These are phyloP conservation scores for Agrotis segetum DNA, from an alignment of 2,888 invertebrate genomes.

Conservation along the genomic window DNA sequence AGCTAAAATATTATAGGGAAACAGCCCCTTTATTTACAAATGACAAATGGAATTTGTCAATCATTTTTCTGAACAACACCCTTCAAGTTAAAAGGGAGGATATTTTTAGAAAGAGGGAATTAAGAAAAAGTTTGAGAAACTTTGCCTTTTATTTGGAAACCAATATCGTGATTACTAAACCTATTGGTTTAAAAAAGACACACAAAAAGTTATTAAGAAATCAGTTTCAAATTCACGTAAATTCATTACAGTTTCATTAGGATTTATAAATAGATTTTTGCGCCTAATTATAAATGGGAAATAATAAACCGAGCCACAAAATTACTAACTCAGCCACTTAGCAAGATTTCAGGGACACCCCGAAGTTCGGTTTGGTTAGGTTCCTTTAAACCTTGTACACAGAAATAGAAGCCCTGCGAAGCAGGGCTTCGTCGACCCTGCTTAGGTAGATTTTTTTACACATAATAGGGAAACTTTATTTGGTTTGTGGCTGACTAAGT, in stretches of 20 bases:
- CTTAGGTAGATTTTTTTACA: too few relatives aligned
- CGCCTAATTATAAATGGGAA: conserved; percentile 39
- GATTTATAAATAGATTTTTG: conserved; percentile 11
- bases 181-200: not conserved
- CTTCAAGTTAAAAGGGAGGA: conserved; percentile 12
- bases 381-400: too few relatives aligned
- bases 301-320: too few relatives aligned
- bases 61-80: conserved; percentile 35
- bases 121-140: conserved; percentile 28
- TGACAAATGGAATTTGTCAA: conserved; percentile 59
- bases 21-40: conserved; percentile 51
- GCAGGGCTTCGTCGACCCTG: too few relatives aligned
- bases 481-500: too few relatives aligned
- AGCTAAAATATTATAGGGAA: conserved; percentile 27
- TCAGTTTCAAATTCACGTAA: not conserved
- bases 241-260: conserved; percentile 8
- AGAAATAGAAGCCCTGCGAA: too few relatives aligned
- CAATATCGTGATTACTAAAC: not conserved
- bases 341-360: too few relatives aligned
- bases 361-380: too few relatives aligned
- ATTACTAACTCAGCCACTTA: too few relatives aligned
- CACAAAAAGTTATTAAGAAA: not conserved
- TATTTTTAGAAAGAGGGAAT: conserved; percentile 22
- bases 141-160: conserved; percentile 21
- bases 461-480: too few relatives aligned